Base-by-base conservation (phyloP, 2,888 invertebrate species). In the Plemyria rubiginata region DNA sequence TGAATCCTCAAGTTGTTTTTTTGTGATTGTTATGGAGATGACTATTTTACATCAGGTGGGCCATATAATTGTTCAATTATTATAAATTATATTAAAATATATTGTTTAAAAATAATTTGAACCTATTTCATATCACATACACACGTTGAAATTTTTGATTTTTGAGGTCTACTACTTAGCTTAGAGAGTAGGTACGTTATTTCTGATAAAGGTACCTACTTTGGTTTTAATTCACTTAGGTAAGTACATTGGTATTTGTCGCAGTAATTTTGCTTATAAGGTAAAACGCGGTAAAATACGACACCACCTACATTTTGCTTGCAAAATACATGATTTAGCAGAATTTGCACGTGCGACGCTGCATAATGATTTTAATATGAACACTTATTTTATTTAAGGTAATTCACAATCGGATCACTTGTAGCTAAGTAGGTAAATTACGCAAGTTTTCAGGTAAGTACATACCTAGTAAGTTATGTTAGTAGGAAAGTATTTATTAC, bases 281-380 rank as follows among this genome's bases (percentile, higher is more conserved):
- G 57, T 57, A 51, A 56, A 62, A 51, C 50, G 51, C 48, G 29
- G 22, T 59, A 54, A 40, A 56, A 65, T 54, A 57, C 41, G 65
- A 60, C 56, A 65, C 63, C 60, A 59, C 60, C 64, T 57, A 65
- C 54, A 57, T 65, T n/a, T 57, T 40, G 49, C 45, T 54, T 57
- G 65, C 57, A 51, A 65, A 65, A 60, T 51, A 50, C 51, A 43
- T 38, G 56, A 64, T 56, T 60, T 60, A 46, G 60, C 60, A 60
- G 57, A 54, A 54, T 60, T 65, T 65, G 60, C 60, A 65, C 65
- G 60, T 65, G 60, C 54, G 43, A 7, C 38, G 11, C 53, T n/a
- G 36, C 38, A 50, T 58, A 22, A 54, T 45, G 49, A 46, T 46
- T 46, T 12, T 46, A 40, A 16, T 57, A 38, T 45, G 38, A 54